These are phyloP conservation scores for Leptosomus discolor DNA, from an alignment of 2,113 vertebrate species.

Conservation along the genomic window DNA sequence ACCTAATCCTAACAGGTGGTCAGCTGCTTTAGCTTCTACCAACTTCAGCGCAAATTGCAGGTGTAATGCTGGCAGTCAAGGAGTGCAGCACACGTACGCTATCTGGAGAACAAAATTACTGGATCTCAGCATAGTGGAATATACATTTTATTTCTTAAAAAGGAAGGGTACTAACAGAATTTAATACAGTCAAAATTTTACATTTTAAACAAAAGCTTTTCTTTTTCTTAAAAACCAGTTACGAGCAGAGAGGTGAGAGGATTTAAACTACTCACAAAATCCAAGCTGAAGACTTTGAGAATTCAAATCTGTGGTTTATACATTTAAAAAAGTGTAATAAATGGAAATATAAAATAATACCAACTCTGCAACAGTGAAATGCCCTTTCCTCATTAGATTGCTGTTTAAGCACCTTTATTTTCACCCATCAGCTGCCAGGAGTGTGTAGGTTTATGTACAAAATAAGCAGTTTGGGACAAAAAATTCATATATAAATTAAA, in stretches of 20 bases:
- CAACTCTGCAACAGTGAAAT: conserved; percentile 61
- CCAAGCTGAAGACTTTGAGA: conserved; percentile 55
- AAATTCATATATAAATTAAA: conserved; percentile 42
- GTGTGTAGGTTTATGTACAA: conserved; percentile 41
- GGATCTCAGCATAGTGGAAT: conserved; percentile 54
- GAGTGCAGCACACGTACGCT: neutral
- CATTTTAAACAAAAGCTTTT: conserved; percentile 68
- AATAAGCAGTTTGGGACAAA: conserved; percentile 38
- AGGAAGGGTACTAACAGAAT: conserved; percentile 66
- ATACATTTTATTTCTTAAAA: conserved; percentile 69
- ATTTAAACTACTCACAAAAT: conserved; percentile 62
- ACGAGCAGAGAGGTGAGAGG: conserved; percentile 59
- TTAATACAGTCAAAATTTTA: conserved; percentile 69
- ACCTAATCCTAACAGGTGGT: neutral
- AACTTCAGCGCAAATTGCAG: neutral
- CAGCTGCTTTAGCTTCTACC: neutral
- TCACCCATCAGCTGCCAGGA: conserved; percentile 51
- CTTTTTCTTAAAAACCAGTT: conserved; percentile 61
- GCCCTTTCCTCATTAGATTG: conserved; percentile 54
- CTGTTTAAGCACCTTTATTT: conserved; percentile 65
- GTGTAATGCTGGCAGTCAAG: neutral
- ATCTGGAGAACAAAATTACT: conserved; percentile 33
- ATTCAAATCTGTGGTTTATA: conserved; percentile 61
- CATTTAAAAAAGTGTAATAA: conserved; percentile 64
- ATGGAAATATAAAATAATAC: conserved; percentile 67